phyloP scores from a whole-genome alignment of 37 sponge, comb jelly and placozoan genomes.

The Bolinopsis microptera region DNA sequence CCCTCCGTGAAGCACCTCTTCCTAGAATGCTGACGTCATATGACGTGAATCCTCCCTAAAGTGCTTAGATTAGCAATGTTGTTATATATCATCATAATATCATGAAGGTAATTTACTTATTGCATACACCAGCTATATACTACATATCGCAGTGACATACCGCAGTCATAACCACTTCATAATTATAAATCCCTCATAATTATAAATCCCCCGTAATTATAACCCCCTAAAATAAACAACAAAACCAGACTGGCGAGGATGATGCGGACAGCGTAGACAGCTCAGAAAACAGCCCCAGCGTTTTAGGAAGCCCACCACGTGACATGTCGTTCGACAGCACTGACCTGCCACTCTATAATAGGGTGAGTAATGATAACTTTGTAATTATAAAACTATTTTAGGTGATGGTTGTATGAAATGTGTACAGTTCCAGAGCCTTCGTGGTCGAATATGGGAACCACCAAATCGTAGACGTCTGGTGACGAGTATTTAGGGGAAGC shows the following conservation, averaged over 20 bases:
- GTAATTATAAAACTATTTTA: not conserved
- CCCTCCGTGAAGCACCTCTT: no score
- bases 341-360: not conserved
- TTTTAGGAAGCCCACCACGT: not conserved
- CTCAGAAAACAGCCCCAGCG: constrained; percentile 13
- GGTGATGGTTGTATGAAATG: no score
- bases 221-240: no score
- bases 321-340: constrained; percentile 20
- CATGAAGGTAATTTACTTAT: no score
- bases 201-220: no score
- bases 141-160: no score
- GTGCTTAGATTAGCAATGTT: no score
- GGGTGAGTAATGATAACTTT: not conserved
- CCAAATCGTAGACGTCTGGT: not conserved
- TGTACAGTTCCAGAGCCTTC: no score
- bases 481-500: no score
- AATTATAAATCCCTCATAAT: not conserved
- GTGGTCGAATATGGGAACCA: not conserved
- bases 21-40: no score
- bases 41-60: no score
- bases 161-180: not conserved
- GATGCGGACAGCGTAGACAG: constrained; percentile 5
- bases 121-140: no score
- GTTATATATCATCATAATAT: not conserved
- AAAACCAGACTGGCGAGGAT: not conserved